Base-by-base conservation (phyloP, 2,888 invertebrate genomes). In the Dasypolia templi region DNA sequence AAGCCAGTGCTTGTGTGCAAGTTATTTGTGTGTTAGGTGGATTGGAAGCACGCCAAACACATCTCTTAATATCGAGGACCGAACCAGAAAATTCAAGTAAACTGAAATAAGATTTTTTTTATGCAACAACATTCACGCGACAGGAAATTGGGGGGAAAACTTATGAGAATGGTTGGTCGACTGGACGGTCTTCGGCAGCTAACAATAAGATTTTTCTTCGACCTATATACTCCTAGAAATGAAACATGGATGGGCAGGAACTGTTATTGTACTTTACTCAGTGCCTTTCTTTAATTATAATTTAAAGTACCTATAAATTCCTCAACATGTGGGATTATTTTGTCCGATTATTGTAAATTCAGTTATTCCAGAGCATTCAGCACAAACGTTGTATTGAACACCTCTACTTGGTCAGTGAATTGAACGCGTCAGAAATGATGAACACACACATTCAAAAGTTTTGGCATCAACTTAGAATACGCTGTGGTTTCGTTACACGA, bases 41-140 rank as follows among this genome's bases (percentile, higher is more conserved):
- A 59, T n/a, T 51, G 63, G 63, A 63, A 9, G 3, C 6, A 3
- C 19, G 53, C 64, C 53, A 64, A 64, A n/a, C 1, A n/a, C 11
- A 64, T 53, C 53, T n/a, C 64, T 19, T 53, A 35, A 35, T 53
- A 53, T 35, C 19, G 55, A 53, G 53, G n/a, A 53, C 19, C 19
- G 19, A 64, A n/a, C 64, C 53, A 53, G n/a, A 19, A 64, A 64
- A 35, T n/a, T 64, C n/a, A 17, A n/a, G 17, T 12, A 6, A 64
- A 51, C 32, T 64, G 53, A 17, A 53, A 64, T 35, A 51, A n/a
- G 59, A 3, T n/a, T 59, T 59, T n/a, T 39, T 35, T 35, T n/a
- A 35, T 14, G 17, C 35, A n/a, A 9, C 9, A n/a, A 59, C 14
- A 12, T 22, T 22, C 1, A n/a, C 14, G n/a, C n/a, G 32, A 14